Evolutionary conservation across 2,797 vertebrate genomes (phyloP).

Genomic region (Cirrhinus mrigala): DNA sequence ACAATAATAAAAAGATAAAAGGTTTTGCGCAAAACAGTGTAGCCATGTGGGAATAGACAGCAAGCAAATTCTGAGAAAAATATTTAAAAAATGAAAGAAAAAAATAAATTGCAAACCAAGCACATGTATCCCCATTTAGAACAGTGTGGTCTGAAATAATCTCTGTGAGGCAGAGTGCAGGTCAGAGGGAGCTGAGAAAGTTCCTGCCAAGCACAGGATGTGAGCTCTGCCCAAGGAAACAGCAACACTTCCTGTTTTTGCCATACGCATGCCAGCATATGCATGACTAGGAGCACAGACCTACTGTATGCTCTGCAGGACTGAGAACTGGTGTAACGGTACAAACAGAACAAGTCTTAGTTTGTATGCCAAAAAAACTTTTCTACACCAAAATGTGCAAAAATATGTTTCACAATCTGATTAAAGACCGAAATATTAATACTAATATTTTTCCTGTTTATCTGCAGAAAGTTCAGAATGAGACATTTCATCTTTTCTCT

Average conservation of each 20-base stretch:
- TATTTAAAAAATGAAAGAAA: background rate
- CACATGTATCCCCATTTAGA: background rate
- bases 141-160: conserved; percentile 2
- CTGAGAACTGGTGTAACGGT: background rate
- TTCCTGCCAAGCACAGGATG: conserved; percentile 47
- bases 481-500: background rate
- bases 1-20: background rate
- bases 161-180: conserved; percentile 1
- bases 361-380: background rate
- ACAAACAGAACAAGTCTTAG: background rate
- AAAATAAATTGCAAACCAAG: background rate
- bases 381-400: background rate
- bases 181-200: background rate
- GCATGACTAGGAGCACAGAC: background rate
- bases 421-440: background rate
- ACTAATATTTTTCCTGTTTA: background rate
- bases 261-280: conserved; percentile 21
- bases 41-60: background rate
- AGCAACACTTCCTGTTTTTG: conserved; percentile 49
- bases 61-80: background rate
- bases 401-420: background rate
- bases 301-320: background rate
- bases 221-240: conserved; percentile 51
- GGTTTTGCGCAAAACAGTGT: background rate
- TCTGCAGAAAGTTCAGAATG: background rate